phyloP scores from a whole-genome alignment of 1,140 invertebrate species.

The Camponotus vicinus region DNA sequence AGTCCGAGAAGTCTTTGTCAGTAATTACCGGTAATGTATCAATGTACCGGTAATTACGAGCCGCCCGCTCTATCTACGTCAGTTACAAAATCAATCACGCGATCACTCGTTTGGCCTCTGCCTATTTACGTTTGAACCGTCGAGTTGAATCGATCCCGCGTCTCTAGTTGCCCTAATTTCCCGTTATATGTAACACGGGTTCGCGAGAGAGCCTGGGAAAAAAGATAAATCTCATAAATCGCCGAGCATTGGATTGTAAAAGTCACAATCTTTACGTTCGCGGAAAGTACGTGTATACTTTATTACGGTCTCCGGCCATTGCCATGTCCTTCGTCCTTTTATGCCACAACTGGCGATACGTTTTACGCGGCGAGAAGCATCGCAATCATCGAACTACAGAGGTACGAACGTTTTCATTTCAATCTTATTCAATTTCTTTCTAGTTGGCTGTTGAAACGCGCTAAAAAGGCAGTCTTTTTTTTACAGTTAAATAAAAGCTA shows the following conservation, averaged over 20 bases:
- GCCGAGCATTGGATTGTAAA: background rate
- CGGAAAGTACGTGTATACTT: background rate
- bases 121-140: constrained; percentile 28
- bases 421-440: constrained; percentile 27
- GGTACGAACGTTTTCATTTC: constrained; percentile 36
- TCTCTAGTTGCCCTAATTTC: constrained; percentile 18
- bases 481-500: constrained; percentile 31
- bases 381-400: background rate
- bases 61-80: constrained; percentile 36
- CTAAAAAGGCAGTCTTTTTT: constrained; percentile 32
- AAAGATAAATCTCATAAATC: background rate
- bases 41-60: constrained; percentile 37
- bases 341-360: background rate
- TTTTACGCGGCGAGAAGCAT: constrained; percentile 6
- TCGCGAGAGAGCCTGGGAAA: background rate
- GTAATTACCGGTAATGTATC: constrained; percentile 17
- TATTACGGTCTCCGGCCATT: background rate
- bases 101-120: constrained; percentile 44
- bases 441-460: no score
- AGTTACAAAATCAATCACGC: constrained; percentile 50
- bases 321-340: background rate
- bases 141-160: constrained; percentile 23
- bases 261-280: constrained; percentile 3
- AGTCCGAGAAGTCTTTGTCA: background rate
- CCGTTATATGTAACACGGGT: background rate